These are phyloP conservation scores for Eristalis intricaria DNA, from an alignment of 2,888 invertebrate genomes.

Conservation along the genomic window DNA sequence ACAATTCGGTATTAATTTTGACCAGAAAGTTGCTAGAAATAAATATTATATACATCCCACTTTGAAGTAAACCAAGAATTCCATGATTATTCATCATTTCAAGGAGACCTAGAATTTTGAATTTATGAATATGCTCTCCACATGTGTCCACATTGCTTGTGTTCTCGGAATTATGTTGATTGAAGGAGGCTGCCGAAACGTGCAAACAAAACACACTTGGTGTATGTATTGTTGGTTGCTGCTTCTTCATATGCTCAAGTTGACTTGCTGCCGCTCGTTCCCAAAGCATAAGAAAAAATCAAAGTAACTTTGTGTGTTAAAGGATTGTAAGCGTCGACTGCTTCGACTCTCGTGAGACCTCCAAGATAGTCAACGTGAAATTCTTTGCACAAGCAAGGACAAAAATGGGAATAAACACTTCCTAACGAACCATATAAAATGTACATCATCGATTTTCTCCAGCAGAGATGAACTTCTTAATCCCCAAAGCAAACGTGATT, in stretches of 20 bases:
- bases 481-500: slow-evolving; percentile 63
- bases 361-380: not conserved
- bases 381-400: not conserved
- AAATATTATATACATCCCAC: too few relatives aligned
- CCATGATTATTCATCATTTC: not conserved
- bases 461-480: slow-evolving; percentile 66
- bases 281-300: not conserved
- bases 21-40: too few relatives aligned
- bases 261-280: not conserved
- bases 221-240: not conserved
- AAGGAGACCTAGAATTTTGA: not conserved
- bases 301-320: not conserved
- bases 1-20: too few relatives aligned
- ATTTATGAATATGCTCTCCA: not conserved
- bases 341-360: not conserved
- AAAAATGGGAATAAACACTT: slow-evolving; percentile 2
- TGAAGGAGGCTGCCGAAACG: not conserved
- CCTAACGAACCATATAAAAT: slow-evolving; percentile 65
- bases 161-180: not conserved
- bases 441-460: slow-evolving; percentile 17
- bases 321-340: slow-evolving; percentile 1
- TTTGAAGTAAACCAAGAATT: not conserved
- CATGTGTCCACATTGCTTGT: not conserved
- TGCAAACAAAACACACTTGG: not conserved
- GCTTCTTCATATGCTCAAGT: not conserved